Evolutionary conservation across 2,113 vertebrate genomes (phyloP).

Genomic region (Plecotus auritus): DNA sequence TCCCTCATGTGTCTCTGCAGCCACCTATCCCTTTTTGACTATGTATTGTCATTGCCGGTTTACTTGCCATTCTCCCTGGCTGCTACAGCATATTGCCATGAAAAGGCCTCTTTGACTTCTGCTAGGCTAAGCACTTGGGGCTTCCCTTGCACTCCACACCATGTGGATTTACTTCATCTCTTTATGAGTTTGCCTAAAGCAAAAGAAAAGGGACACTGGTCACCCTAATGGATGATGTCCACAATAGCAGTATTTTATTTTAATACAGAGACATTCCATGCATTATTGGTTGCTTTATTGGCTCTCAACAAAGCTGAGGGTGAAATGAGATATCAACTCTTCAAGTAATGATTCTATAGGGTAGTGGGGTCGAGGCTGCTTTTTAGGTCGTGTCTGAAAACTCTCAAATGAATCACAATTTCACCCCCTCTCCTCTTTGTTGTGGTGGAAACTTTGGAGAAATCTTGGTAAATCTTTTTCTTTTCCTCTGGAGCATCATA

Average conservation of each 20-base stretch:
- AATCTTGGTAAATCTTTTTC: not conserved
- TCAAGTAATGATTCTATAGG: not conserved
- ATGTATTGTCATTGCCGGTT: not conserved
- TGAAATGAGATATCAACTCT: not conserved
- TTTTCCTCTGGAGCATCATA: not conserved
- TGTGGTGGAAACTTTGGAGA: not conserved
- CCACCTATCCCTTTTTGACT: not conserved
- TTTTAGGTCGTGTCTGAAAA: not conserved
- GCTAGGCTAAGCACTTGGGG: not conserved
- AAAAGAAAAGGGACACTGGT: not conserved
- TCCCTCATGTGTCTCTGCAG: not conserved
- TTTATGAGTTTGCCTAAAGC: slow-evolving; percentile 24
- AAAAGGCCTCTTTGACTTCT: not conserved
- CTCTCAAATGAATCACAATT: not conserved
- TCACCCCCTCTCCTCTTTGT: not conserved
- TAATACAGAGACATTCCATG: not conserved
- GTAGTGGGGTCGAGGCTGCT: not conserved
- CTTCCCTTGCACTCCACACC: not conserved
- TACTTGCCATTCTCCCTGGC: not conserved
- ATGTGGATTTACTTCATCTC: not conserved
- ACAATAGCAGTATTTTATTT: not conserved
- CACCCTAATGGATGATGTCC: not conserved
- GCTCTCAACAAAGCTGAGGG: not conserved
- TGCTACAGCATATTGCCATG: not conserved
- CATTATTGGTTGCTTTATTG: not conserved